Evolutionary conservation across 2,888 invertebrate species (phyloP).

Genomic region (Apamea epomidion): DNA sequence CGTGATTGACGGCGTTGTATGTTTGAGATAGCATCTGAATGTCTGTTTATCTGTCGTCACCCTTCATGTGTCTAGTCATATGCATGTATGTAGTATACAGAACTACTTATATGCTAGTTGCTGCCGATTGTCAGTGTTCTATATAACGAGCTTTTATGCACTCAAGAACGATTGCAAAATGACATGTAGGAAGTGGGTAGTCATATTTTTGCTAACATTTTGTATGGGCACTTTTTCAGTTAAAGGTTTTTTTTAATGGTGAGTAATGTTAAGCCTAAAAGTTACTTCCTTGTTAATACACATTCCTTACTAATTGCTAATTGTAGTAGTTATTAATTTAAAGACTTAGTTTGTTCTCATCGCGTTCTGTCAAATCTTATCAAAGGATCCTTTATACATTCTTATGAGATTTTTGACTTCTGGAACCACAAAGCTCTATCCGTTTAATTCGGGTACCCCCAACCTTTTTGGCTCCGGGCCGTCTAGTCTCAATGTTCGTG

Average conservation of each 20-base stretch:
- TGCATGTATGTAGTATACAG: conserved; percentile 18
- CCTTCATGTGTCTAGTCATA: conserved; percentile 68
- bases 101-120: conserved; percentile 12
- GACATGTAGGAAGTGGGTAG: conserved; percentile 47
- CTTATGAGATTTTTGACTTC: rapidly evolving
- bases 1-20: conserved; percentile 76
- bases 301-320: not conserved
- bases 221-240: conserved; percentile 20
- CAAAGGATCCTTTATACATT: not conserved
- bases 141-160: conserved; percentile 48
- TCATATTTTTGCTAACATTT: conserved; percentile 14
- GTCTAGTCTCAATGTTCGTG: not conserved
- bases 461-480: too few species aligned
- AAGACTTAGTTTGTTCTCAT: not conserved
- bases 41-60: conserved; percentile 77
- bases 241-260: conserved; percentile 29
- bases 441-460: too few species aligned
- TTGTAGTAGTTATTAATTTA: conserved; percentile 11
- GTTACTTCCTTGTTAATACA: conserved; percentile 27
- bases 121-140: conserved; percentile 43
- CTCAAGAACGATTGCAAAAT: conserved; percentile 32
- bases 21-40: conserved; percentile 76
- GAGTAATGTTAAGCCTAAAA: not conserved
- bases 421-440: not conserved
- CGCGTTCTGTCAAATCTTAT: not conserved